Evolutionary conservation across 2,113 vertebrate genomes (phyloP).

Genomic region (Edolisoma coerulescens): DNA sequence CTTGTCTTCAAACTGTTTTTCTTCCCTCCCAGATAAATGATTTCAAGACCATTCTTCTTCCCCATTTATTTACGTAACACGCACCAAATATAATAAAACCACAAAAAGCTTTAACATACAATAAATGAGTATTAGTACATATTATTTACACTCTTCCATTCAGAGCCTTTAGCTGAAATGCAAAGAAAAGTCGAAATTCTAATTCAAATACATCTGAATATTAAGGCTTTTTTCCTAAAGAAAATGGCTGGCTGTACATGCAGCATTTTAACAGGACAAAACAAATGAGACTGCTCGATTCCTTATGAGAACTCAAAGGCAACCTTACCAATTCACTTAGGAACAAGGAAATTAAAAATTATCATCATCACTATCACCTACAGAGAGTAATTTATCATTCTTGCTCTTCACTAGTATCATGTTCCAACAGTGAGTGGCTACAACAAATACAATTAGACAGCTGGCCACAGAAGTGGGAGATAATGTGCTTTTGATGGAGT

Average conservation of each 20-base stretch:
- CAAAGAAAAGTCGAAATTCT: not conserved
- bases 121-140: not conserved
- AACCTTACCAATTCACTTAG: constrained; percentile 65
- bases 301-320: constrained; percentile 39
- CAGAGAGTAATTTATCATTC: constrained; percentile 96
- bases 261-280: constrained; percentile 51
- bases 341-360: constrained; percentile 94
- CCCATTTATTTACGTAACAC: not conserved
- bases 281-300: constrained; percentile 45
- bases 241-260: not conserved
- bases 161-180: not conserved
- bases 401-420: constrained; percentile 82
- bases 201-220: not conserved
- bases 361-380: constrained; percentile 89
- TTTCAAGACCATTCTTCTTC: not conserved
- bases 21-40: not conserved
- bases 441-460: constrained; percentile 95
- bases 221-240: not conserved
- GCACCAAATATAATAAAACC: not conserved
- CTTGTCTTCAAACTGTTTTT: not conserved
- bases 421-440: constrained; percentile 86
- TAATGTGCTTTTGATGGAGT: constrained; percentile 99
- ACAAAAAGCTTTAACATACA: not conserved
- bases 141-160: not conserved
- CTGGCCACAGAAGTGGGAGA: constrained; percentile 78